Conservation (phyloP, 2,797 vertebrate genomes). For the Pseudochirops cupreus region DNA sequence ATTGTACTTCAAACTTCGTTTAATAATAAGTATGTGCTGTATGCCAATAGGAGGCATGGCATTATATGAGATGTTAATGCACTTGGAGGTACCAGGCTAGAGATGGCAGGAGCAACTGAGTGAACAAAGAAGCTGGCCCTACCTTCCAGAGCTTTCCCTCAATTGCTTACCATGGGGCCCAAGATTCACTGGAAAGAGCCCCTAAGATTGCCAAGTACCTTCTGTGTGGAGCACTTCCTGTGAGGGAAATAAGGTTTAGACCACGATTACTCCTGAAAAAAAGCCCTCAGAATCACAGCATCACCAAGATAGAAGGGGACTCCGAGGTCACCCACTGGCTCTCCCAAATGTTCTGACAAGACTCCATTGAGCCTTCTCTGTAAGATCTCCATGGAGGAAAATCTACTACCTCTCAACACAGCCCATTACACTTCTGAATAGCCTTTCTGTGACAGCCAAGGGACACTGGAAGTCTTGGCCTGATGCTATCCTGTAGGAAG, state of each 20-base stretch:
- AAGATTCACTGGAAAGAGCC: not conserved
- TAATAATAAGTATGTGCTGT: not conserved
- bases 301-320: not conserved
- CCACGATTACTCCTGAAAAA: not conserved
- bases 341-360: not conserved
- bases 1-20: not conserved
- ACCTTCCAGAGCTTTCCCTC: not conserved
- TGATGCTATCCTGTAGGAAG: not conserved
- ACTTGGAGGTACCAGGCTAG: not conserved
- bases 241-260: not conserved
- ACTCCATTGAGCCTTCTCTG: not conserved
- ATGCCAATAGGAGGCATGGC: not conserved
- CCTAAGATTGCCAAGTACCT: not conserved
- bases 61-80: not conserved
- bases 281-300: not conserved
- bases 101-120: not conserved
- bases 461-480: not conserved
- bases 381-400: not conserved
- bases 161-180: not conserved
- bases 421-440: not conserved
- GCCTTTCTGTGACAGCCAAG: not conserved
- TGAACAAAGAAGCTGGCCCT: not conserved
- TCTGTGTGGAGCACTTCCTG: not conserved
- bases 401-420: not conserved
- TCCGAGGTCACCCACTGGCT: accelerated